phyloP scores from a whole-genome alignment of 2,797 vertebrate genomes.

The Xenopus petersii region DNA sequence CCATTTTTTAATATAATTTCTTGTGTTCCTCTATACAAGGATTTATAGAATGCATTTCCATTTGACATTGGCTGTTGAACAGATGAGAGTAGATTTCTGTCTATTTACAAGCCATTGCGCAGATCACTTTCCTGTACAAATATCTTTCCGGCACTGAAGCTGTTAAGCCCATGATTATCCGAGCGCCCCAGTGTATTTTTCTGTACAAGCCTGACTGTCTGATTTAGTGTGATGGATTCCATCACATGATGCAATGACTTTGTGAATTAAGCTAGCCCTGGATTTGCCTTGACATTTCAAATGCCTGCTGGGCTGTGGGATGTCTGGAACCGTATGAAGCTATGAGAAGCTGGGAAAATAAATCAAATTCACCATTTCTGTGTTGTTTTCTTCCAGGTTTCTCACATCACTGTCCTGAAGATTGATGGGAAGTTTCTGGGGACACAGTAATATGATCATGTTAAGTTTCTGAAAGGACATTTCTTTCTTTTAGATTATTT shows the following conservation, averaged over 20 bases:
- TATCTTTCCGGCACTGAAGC: constrained; percentile 9
- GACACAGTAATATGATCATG: constrained; percentile 19
- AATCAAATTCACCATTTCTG: constrained; percentile 42
- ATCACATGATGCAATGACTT: constrained; percentile 15
- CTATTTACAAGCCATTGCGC: too few species aligned
- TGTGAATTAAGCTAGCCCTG: constrained; percentile 40
- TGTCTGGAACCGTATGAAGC: constrained; percentile 39
- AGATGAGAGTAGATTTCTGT: too few species aligned
- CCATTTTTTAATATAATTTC: too few species aligned
- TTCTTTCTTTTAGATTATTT: too few species aligned
- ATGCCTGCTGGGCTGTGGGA: constrained; percentile 43
- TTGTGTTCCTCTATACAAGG: too few species aligned
- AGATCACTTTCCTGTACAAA: too few species aligned
- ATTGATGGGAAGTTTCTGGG: constrained; percentile 40
- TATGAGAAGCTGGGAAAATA: constrained; percentile 29
- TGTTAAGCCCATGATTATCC: constrained; percentile 21
- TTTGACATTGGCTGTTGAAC: too few species aligned
- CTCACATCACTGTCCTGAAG: constrained; percentile 34
- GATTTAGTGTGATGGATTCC: constrained; percentile 39
- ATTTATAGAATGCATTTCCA: too few species aligned
- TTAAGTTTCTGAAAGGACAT: constrained; percentile 16
- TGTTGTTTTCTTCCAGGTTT: constrained; percentile 41
- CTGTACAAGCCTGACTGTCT: constrained; percentile 6
- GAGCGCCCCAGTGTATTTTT: not conserved
- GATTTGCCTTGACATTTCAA: constrained; percentile 45